phyloP scores from a whole-genome alignment of 2,888 invertebrate genomes.

The Argyra leucocephala region DNA sequence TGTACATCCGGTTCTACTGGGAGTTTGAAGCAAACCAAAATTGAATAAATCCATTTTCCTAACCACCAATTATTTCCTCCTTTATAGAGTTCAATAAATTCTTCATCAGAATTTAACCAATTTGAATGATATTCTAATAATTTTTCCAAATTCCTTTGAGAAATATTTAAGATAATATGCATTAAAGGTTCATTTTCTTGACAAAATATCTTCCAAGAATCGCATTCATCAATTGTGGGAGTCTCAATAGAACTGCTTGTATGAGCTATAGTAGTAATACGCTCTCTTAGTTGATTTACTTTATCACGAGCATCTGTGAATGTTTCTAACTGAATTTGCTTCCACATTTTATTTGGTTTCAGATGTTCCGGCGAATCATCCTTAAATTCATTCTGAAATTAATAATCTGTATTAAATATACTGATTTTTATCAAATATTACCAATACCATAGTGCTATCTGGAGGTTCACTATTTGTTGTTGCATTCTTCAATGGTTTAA shows the following conservation, averaged over 20 bases:
- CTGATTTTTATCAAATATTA: too few species aligned
- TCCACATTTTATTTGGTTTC: constrained; percentile 40
- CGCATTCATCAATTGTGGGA: constrained; percentile 30
- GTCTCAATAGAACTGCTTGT: constrained; percentile 26
- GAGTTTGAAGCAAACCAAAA: constrained; percentile 36
- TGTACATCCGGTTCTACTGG: constrained; percentile 40
- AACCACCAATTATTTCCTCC: constrained; percentile 34
- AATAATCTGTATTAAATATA: too few species aligned
- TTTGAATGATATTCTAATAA: constrained; percentile 34
- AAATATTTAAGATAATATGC: constrained; percentile 34
- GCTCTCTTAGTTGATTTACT: constrained; percentile 26
- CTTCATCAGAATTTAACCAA: constrained; percentile 29
- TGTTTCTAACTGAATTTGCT: constrained; percentile 31
- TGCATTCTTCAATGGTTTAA: constrained; percentile 26
- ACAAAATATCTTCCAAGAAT: constrained; percentile 35
- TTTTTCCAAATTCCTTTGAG: constrained; percentile 36
- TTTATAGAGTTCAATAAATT: not conserved
- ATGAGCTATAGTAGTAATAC: constrained; percentile 22
- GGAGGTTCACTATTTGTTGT: too few species aligned
- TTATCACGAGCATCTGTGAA: constrained; percentile 31
- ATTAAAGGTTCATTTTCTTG: constrained; percentile 33
- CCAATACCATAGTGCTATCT: too few species aligned
- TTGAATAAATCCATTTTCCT: constrained; percentile 39
- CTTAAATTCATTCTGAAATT: constrained; percentile 23
- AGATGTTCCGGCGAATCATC: constrained; percentile 27